Evolutionary conservation across 2,797 vertebrate species (phyloP).

Genomic region (Alosa sapidissima): DNA sequence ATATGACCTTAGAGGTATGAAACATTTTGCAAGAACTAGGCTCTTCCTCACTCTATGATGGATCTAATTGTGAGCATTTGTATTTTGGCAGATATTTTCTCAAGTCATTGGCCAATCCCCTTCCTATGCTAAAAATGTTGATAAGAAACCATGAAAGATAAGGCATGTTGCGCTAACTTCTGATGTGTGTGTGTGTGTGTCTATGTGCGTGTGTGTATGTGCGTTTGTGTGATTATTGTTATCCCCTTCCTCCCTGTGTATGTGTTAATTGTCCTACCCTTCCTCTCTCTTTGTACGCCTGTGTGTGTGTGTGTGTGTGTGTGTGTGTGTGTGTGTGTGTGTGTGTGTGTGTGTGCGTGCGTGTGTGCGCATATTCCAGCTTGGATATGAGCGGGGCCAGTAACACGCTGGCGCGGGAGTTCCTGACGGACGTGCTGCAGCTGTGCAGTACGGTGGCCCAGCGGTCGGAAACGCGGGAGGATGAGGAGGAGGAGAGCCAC

Average conservation of each 20-base stretch:
- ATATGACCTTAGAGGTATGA: background rate
- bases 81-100: background rate
- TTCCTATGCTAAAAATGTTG: background rate
- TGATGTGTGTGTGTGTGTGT: background rate
- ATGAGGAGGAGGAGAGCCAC: constrained; percentile 94
- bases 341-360: background rate
- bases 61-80: background rate
- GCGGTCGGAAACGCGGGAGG: constrained; percentile 83
- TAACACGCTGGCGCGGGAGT: constrained; percentile 95
- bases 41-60: background rate
- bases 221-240: background rate
- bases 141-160: background rate
- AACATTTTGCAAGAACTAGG: background rate
- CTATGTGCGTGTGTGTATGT: background rate
- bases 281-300: background rate
- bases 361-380: constrained; percentile 63
- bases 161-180: background rate
- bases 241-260: background rate
- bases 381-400: constrained; percentile 96
- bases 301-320: background rate
- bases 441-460: constrained; percentile 94
- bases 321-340: background rate
- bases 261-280: background rate
- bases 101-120: background rate
- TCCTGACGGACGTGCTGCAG: constrained; percentile 94